phyloP scores from a whole-genome alignment of 1,140 invertebrate species.

The Metaphire vulgaris region DNA sequence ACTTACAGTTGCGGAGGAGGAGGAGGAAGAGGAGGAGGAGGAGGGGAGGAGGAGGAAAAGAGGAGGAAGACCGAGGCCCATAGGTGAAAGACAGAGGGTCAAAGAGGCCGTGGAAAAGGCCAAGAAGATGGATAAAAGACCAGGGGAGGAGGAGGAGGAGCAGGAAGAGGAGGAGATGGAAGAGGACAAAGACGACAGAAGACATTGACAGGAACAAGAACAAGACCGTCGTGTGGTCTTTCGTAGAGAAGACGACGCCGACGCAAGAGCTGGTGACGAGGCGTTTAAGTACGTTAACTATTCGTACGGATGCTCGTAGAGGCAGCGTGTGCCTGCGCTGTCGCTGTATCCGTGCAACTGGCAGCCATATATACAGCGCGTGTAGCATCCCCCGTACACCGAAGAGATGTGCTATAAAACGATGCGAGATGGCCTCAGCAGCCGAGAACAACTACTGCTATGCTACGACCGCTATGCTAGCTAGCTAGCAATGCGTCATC shows the following conservation, averaged over 20 bases:
- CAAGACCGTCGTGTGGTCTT: neutral
- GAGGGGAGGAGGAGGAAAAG: neutral
- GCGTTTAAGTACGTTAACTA: neutral
- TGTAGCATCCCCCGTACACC: no score
- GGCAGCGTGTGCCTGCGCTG: no score
- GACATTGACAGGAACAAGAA: neutral
- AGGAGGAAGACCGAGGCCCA: constrained; percentile 1
- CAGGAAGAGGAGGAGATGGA: neutral
- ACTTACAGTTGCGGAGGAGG: neutral
- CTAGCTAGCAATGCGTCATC: no score
- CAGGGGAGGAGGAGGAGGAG: neutral
- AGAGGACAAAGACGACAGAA: neutral
- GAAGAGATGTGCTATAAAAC: no score
- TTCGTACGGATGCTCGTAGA: no score
- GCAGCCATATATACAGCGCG: no score
- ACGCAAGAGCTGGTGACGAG: neutral
- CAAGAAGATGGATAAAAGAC: neutral
- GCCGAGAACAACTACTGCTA: no score
- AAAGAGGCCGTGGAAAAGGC: neutral
- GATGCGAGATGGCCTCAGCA: no score
- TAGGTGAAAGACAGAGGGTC: no score
- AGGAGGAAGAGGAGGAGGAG: neutral
- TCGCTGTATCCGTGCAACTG: no score
- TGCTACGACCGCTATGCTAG: no score
- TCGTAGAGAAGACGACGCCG: neutral